Base-by-base conservation (phyloP, 2,888 invertebrate genomes). In the Drosophila putrida region DNA sequence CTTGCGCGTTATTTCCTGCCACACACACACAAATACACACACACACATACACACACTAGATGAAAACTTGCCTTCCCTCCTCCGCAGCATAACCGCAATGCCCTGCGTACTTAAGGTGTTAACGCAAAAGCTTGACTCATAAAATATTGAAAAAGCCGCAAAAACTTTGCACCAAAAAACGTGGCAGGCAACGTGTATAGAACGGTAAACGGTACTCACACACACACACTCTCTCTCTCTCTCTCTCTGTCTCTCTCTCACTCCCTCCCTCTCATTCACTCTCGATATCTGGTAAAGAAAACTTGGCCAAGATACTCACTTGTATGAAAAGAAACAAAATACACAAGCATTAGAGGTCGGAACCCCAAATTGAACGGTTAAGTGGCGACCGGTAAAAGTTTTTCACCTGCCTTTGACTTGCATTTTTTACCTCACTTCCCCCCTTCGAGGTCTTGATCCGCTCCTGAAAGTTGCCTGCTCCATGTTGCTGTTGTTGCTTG, bases 111-210 rank as follows among this genome's bases (percentile, higher is more conserved):
- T 89, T 82, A 90, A 89, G 90, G 88, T 82, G 85, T 82, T 81
- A 87, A 89, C 86, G 82, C 79, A 88, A 82, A 85, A 88, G 87
- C 85, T 90, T 86, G 85, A 85, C 88, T 91, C 89, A 90, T 91
- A 90, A 91, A 90, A 91, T 91, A 91, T 91, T 90, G 87, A 90
- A 91, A 90, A 90, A 90, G 85, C 91, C 91, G 80, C 90, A 88
- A 90, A 84, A 91, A 86, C 88, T 87, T 89, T 86, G 88, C 85
- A 72, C 72, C 84, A 84, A 86, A 83, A 88, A 87, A 88, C 78
- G 71, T 76, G 58, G 53, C 49, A 51, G 25, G 51, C 55, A 38
- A 31, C 44, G 44, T 43, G 28, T 20, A 59, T 36, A 47, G 53
- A 41, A 63, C 53, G 71, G 44, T 41, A 51, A 31, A 63, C 50